phyloP scores from a whole-genome alignment of 2,888 invertebrate genomes.

The Zootermopsis nevadensis region DNA sequence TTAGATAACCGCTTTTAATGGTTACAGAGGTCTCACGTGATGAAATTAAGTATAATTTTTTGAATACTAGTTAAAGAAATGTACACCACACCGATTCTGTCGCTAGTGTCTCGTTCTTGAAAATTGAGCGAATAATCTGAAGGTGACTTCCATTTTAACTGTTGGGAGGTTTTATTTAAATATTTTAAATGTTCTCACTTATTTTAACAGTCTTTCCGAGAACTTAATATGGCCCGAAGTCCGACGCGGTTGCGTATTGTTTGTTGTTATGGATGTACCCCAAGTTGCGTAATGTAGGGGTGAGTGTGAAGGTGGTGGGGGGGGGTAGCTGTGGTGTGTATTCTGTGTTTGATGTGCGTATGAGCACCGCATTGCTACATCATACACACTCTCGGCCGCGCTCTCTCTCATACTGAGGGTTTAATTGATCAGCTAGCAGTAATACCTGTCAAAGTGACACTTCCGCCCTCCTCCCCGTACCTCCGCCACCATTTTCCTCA shows the following conservation, averaged over 20 bases:
- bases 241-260: neutral
- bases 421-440: slow-evolving; percentile 47
- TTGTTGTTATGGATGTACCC: slow-evolving; percentile 34
- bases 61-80: too few relatives aligned
- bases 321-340: slow-evolving; percentile 27
- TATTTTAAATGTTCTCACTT: too few relatives aligned
- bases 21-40: too few relatives aligned
- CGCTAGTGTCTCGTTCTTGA: too few relatives aligned
- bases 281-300: slow-evolving; percentile 29
- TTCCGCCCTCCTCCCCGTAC: neutral
- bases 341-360: slow-evolving; percentile 41
- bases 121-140: too few relatives aligned
- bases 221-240: neutral
- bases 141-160: too few relatives aligned
- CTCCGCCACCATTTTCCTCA: neutral
- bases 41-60: too few relatives aligned
- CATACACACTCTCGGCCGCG: slow-evolving; percentile 23
- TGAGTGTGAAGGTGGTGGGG: neutral
- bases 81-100: too few relatives aligned
- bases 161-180: too few relatives aligned
- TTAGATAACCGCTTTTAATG: too few relatives aligned
- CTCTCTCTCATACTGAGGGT: slow-evolving; percentile 30
- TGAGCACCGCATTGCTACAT: slow-evolving; percentile 40
- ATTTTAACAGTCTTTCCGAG: too few relatives aligned
- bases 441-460: slow-evolving; percentile 47